A percentile compares a stretch with the other conserved stretches of the same genome.
Conservation (phyloP, 2,888 invertebrate species). For the Melinopterus prodromus region DNA sequence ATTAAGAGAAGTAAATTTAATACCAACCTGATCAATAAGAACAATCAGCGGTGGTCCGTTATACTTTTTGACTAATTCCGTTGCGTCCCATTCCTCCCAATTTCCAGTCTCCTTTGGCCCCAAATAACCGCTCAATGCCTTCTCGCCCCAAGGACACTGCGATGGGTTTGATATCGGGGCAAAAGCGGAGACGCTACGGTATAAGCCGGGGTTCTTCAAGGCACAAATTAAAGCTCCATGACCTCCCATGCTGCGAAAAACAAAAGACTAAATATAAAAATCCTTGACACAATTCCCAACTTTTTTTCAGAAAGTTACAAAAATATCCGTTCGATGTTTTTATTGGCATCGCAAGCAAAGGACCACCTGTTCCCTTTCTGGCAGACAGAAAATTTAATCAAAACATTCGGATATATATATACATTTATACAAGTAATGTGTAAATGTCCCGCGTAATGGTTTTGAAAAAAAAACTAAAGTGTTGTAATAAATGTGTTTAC, state of each 20-base stretch:
- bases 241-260: slow-evolving; percentile 90
- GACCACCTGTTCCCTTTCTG: neutral
- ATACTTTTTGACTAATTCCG: slow-evolving; percentile 81
- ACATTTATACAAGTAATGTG: neutral
- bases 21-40: slow-evolving; percentile 85
- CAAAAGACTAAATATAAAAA: slow-evolving; percentile 27
- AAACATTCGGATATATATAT: neutral
- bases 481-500: neutral
- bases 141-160: slow-evolving; percentile 86
- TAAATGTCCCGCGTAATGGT: neutral
- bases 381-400: neutral
- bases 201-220: slow-evolving; percentile 89
- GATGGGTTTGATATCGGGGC: slow-evolving; percentile 93
- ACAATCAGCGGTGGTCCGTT: slow-evolving; percentile 84
- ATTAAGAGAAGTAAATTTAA: neutral
- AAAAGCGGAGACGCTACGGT: slow-evolving; percentile 91
- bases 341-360: neutral
- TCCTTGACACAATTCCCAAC: neutral
- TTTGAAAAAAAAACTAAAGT: neutral
- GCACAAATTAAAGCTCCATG: slow-evolving; percentile 94
- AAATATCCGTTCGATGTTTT: neutral
- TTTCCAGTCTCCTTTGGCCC: slow-evolving; percentile 69
- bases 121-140: slow-evolving; percentile 84
- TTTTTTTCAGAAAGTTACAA: slow-evolving; percentile 11
- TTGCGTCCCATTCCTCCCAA: slow-evolving; percentile 91